phyloP scores from a whole-genome alignment of 2,888 invertebrate species.

The Fragum whitleyi region DNA sequence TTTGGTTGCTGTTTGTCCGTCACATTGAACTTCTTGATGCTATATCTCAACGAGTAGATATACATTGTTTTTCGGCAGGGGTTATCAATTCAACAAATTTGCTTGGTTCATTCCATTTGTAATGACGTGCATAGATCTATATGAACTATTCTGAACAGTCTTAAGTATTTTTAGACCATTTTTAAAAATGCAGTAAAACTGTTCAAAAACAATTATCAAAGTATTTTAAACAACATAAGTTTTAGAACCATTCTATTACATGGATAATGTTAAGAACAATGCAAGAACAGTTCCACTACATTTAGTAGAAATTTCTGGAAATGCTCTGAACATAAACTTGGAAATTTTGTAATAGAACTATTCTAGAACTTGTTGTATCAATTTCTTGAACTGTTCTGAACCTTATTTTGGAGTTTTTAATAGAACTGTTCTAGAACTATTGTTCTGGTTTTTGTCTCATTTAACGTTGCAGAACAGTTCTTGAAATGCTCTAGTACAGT shows the following conservation, averaged over 20 bases:
- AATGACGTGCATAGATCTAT: no score
- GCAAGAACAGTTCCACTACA: slow-evolving; percentile 15
- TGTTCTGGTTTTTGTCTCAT: neutral
- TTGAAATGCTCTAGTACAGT: no score
- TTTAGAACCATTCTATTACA: slow-evolving; percentile 22
- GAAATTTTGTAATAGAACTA: no score
- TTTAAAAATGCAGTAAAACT: slow-evolving; percentile 23
- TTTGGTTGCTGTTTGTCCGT: no score
- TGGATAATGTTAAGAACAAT: slow-evolving; percentile 16
- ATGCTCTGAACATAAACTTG: slow-evolving; percentile 2
- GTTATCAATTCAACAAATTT: no score
- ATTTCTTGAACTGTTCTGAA: neutral
- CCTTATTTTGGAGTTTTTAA: neutral
- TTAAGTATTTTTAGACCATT: slow-evolving; percentile 18
- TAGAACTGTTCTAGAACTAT: slow-evolving; percentile 21
- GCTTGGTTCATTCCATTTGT: no score
- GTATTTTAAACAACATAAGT: slow-evolving; percentile 22
- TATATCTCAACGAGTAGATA: no score
- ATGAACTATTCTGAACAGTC: no score
- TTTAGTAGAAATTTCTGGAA: neutral
- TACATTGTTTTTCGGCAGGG: no score
- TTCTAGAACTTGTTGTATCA: no score
- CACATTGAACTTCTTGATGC: no score
- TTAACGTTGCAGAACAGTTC: no score
- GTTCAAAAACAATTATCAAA: slow-evolving; percentile 21